These are phyloP conservation scores for Ptychobarbus kaznakovi DNA, from an alignment of 2,797 vertebrate genomes.

Conservation along the genomic window DNA sequence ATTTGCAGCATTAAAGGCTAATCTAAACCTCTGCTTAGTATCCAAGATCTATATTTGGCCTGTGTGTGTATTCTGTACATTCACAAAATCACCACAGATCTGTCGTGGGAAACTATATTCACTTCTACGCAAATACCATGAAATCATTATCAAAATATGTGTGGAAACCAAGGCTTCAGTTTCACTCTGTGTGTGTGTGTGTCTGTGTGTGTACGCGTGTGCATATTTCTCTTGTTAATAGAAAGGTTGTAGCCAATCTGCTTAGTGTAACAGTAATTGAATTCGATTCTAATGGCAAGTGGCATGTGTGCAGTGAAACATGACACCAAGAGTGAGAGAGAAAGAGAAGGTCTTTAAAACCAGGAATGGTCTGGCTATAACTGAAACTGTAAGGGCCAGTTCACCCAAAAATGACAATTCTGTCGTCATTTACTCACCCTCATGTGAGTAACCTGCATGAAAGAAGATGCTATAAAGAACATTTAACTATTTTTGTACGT, in stretches of 20 bases:
- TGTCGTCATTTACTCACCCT: background rate
- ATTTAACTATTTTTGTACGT: background rate
- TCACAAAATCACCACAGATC: slow-evolving; percentile 20
- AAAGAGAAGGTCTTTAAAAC: slow-evolving; percentile 32
- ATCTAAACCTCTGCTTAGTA: background rate
- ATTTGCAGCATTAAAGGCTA: background rate
- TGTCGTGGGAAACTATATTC: slow-evolving; percentile 51
- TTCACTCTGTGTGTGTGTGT: slow-evolving; percentile 25
- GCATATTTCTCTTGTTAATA: slow-evolving; percentile 68
- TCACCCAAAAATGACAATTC: background rate
- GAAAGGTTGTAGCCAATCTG: slow-evolving; percentile 64
- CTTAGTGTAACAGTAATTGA: slow-evolving; percentile 73
- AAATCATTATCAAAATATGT: slow-evolving; percentile 63
- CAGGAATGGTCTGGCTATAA: slow-evolving; percentile 4
- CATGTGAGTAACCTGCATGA: background rate
- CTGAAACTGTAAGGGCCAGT: slow-evolving; percentile 5
- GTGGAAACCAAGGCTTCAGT: slow-evolving; percentile 41
- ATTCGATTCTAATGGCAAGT: slow-evolving; percentile 75
- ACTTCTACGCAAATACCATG: slow-evolving; percentile 61
- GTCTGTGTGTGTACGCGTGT: slow-evolving; percentile 44
- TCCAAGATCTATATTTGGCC: slow-evolving; percentile 16
- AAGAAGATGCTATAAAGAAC: background rate
- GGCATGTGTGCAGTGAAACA: slow-evolving; percentile 70
- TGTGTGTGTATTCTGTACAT: slow-evolving; percentile 8
- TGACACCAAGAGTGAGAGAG: slow-evolving; percentile 61